Conservation (phyloP, 1,140 invertebrate genomes). For the Pachyrhynchus sulphureomaculatus region DNA sequence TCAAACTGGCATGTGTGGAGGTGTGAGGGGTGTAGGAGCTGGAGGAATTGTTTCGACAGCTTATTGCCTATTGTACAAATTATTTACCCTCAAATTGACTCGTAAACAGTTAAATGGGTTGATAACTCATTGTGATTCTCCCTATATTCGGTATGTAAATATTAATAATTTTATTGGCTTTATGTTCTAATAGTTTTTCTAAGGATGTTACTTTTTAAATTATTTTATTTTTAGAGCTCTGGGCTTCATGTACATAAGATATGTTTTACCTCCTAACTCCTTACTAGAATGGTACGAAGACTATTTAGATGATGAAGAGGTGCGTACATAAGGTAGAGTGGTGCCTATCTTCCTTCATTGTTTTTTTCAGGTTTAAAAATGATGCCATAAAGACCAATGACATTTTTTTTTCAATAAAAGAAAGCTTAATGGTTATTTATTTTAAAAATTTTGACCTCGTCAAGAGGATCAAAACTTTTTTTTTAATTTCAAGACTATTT, state of each 20-base stretch:
- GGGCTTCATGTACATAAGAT: slow-evolving; percentile 80
- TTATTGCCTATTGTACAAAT: slow-evolving; percentile 96
- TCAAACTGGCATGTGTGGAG: slow-evolving; percentile 99
- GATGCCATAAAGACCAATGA: slow-evolving; percentile 1
- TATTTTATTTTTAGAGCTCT: slow-evolving; percentile 67
- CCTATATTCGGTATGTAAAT: slow-evolving; percentile 71
- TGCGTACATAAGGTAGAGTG: slow-evolving; percentile 55
- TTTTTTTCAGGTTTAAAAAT: slow-evolving; percentile 20
- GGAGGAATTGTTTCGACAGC: slow-evolving; percentile 99
- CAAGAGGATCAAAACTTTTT: no score
- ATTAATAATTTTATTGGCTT: background rate
- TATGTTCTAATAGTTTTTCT: no score
- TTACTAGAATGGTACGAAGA: slow-evolving; percentile 96
- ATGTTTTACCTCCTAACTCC: slow-evolving; percentile 93
- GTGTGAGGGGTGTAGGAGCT: slow-evolving; percentile 96
- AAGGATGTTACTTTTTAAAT: no score
- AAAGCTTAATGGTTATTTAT: no score
- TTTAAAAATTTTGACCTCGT: no score
- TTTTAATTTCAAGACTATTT: no score
- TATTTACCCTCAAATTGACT: slow-evolving; percentile 94
- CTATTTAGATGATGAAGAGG: slow-evolving; percentile 94
- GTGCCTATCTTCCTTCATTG: slow-evolving; percentile 32
- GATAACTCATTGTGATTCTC: slow-evolving; percentile 93
- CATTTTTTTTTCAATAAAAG: no score
- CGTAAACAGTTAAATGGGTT: slow-evolving; percentile 96